Evolutionary conservation across 2,113 vertebrate genomes (phyloP), one percentile per base, ranked within the genome.

Genomic region (Varanus komodoensis): DNA sequence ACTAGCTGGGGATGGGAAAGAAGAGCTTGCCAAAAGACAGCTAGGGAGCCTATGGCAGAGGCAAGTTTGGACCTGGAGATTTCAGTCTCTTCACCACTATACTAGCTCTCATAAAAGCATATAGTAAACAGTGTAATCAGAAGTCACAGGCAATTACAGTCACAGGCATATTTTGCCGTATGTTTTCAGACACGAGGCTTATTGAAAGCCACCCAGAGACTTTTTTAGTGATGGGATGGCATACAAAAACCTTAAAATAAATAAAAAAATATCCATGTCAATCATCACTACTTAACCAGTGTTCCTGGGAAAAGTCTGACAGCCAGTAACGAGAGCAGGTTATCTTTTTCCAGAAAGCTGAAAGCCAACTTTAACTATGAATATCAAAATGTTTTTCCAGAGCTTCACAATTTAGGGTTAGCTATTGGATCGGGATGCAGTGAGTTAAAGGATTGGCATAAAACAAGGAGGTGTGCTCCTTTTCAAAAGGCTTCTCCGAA

Each of bases 1-100:
- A 94, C 93, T 94, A 95, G 90, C 92, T 44, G 38, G 38, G 61
- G 61, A 15, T 21, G 61, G 21, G 61, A 64, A 64, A 64, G 15
- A 64, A 19, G 5, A 19, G 61, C 61, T 64, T 64, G 21, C 61
- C 61, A 14, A 64, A 19, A 64, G 61, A 15, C 61, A 64, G 2
- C 61, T 64, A 19, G 17, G 17, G 61, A 64, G 61, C 21, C 21
- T 19, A 19, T 64, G 17, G 61, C 15, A 64, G 61, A 64, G 61
- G 19, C 61, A 19, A 19, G 57, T 3, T 64, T 19, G 4, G 61
- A 64, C 17, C 61, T 19, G 0, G 61, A 64, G 61, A 64, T 64
- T 64, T 64, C 61, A 64, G 17, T 64, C 61, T 54, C 54, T 54
- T 54, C 19, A 19, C 61, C 61, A 64, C 61, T 64, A 19, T 19